Percentiles rank a stretch among this genome's conserved stretches.
These are phyloP conservation scores for Phengaris alcon DNA, from an alignment of 2,888 invertebrate genomes.

Conservation along the genomic window DNA sequence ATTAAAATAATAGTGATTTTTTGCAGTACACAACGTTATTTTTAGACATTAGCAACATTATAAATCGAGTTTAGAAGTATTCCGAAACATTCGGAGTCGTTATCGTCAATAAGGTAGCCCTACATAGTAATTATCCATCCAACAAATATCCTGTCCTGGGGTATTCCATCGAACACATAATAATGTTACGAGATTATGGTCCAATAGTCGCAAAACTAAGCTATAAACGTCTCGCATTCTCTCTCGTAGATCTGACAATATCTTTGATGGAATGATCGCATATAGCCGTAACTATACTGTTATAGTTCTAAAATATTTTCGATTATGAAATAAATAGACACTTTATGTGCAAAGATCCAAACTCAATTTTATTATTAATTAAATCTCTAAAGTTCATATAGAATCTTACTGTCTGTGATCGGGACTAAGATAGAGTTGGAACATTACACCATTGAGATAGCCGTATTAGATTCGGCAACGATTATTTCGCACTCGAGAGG, in stretches of 20 bases:
- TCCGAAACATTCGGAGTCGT: not conserved
- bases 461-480: not conserved
- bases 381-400: not conserved
- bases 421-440: not conserved
- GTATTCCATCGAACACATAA: no score
- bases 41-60: no score
- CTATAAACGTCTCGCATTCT: no score
- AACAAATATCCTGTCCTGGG: no score
- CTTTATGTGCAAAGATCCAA: not conserved
- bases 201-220: no score
- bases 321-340: not conserved
- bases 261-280: not conserved
- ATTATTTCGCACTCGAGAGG: conserved; percentile 28
- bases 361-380: not conserved
- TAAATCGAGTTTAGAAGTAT: not conserved
- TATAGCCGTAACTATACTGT: not conserved
- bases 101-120: not conserved
- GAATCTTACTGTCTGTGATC: not conserved
- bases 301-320: not conserved
- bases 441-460: not conserved
- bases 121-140: no score
- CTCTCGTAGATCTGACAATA: no score
- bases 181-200: no score
- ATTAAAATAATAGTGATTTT: not conserved
- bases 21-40: not conserved